Evolutionary conservation across 2,797 vertebrate species (phyloP).

Genomic region (Uromys caudimaculatus): DNA sequence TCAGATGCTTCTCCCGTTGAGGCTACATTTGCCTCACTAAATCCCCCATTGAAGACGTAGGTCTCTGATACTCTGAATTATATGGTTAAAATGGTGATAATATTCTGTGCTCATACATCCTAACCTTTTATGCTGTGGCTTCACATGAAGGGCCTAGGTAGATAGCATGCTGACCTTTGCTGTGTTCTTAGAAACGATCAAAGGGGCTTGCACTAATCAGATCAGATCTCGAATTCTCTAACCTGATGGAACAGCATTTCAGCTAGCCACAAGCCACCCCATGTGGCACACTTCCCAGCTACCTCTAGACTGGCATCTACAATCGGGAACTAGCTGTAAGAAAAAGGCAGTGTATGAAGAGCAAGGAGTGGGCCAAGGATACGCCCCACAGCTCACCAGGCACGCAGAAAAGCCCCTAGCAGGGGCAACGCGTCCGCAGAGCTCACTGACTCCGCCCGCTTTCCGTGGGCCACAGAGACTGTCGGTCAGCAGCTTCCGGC

Average conservation of each 20-base stretch:
- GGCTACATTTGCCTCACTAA: neutral
- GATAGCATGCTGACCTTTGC: slow-evolving; percentile 34
- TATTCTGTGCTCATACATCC: slow-evolving; percentile 7
- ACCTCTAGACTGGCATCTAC: slow-evolving; percentile 60
- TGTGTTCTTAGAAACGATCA: slow-evolving; percentile 52
- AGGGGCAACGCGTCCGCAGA: no score
- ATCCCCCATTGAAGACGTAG: neutral
- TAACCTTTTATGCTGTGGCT: slow-evolving; percentile 47
- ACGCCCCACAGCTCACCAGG: no score
- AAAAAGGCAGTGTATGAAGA: slow-evolving; percentile 27
- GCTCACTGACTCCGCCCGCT: no score
- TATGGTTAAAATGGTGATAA: slow-evolving; percentile 24
- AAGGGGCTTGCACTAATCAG: neutral
- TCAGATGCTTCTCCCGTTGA: neutral
- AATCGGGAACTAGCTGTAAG: slow-evolving; percentile 10
- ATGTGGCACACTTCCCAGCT: slow-evolving; percentile 45
- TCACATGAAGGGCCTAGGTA: neutral
- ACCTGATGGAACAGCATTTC: slow-evolving; percentile 52
- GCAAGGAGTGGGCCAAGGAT: no score
- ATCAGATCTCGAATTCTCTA: slow-evolving; percentile 63
- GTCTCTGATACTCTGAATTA: neutral
- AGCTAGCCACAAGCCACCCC: slow-evolving; percentile 21
- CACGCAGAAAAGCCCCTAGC: no score
- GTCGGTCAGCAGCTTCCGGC: no score
- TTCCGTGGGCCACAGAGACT: no score